Conservation (phyloP, 92 coral and sea anemone genomes). For the Palythoa grandiflora region DNA sequence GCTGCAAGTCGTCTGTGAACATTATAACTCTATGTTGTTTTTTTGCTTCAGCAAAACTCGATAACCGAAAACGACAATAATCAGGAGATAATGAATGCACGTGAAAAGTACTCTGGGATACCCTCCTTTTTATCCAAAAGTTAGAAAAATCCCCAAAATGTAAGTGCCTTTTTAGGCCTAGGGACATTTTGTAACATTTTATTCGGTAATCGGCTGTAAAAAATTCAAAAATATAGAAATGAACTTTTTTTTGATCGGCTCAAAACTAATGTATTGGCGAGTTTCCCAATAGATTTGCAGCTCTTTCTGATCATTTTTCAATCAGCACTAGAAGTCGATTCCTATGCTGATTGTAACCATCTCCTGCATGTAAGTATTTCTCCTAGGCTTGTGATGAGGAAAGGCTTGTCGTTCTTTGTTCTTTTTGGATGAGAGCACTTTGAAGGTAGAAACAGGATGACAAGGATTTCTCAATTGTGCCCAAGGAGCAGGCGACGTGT, state of each 20-base stretch:
- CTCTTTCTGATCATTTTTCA: conserved; percentile 14
- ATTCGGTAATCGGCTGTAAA: not conserved
- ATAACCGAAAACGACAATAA: not conserved
- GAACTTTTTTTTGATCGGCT: conserved; percentile 5
- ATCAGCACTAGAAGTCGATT: conserved; percentile 22
- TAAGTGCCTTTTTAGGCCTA: conserved; percentile 33
- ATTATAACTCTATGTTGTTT: conserved; percentile 23
- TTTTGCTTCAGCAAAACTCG: conserved; percentile 10
- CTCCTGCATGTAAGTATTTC: not conserved
- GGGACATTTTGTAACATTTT: conserved; percentile 26
- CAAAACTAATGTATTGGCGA: not conserved
- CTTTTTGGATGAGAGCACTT: not conserved
- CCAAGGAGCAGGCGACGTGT: not conserved
- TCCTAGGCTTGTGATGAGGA: conserved; percentile 2
- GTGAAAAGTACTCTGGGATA: conserved; percentile 22
- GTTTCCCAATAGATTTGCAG: conserved; percentile 10
- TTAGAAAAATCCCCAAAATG: conserved; percentile 15
- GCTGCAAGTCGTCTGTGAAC: conserved; percentile 12
- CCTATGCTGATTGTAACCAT: conserved; percentile 15
- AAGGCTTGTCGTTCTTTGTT: conserved; percentile 7
- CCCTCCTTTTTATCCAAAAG: conserved; percentile 23
- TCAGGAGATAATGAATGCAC: conserved; percentile 19
- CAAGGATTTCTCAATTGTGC: not conserved
- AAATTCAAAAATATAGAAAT: not conserved
- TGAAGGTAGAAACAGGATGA: conserved; percentile 11